Evolutionary conservation across 2,113 vertebrate genomes (phyloP).

Genomic region (Lepidothrix coronata): DNA sequence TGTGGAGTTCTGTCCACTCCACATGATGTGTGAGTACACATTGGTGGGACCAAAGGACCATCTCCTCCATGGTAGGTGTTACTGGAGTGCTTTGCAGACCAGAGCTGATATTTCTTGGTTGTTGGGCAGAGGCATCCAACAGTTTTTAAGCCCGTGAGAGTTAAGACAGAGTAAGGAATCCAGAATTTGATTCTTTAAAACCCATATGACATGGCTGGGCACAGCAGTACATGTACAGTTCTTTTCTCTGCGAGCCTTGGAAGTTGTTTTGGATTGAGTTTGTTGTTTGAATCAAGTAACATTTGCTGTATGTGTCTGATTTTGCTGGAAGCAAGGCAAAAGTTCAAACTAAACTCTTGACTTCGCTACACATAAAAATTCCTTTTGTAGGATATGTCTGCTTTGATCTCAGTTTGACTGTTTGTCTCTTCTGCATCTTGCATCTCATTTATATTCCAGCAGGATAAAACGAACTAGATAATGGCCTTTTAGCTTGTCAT

Average conservation of each 20-base stretch:
- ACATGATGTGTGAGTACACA: fast-evolving
- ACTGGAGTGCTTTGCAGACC: neutral
- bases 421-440: neutral
- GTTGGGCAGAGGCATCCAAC: neutral
- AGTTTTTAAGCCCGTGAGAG: neutral
- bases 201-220: neutral
- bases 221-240: neutral
- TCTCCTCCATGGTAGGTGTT: neutral
- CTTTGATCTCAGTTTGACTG: conserved; percentile 1
- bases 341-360: neutral
- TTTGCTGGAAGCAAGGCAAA: neutral
- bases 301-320: neutral
- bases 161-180: neutral
- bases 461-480: conserved; percentile 35
- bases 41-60: neutral
- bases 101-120: neutral
- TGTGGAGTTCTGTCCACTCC: neutral
- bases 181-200: neutral
- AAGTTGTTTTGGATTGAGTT: neutral
- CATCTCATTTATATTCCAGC: conserved; percentile 44
- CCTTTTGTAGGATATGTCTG: neutral
- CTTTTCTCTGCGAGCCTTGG: neutral
- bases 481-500: conserved; percentile 53
- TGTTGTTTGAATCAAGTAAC: neutral
- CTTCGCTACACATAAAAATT: neutral